phyloP scores from a whole-genome alignment of 2,113 vertebrate genomes.

The Sardina pilchardus region DNA sequence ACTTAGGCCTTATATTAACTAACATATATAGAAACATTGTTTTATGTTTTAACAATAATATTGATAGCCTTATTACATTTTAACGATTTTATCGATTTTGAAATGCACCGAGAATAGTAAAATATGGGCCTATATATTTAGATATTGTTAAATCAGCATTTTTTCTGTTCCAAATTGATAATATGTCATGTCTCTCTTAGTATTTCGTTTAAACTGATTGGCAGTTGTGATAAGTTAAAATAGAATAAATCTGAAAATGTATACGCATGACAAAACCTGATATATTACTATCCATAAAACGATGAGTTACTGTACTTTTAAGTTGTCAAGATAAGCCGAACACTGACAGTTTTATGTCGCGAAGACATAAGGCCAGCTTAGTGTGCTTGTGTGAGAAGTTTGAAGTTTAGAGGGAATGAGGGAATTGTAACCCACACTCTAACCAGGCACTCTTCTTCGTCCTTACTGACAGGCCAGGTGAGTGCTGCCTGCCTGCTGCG shows the following conservation, averaged over 20 bases:
- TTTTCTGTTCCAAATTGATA: neutral
- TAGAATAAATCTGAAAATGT: neutral
- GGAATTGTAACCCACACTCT: neutral
- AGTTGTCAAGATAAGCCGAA: neutral
- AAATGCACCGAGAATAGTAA: too few species aligned
- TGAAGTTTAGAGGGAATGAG: neutral
- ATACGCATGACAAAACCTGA: neutral
- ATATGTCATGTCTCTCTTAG: neutral
- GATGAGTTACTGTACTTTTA: neutral
- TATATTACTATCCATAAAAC: neutral
- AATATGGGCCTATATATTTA: neutral
- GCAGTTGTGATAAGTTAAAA: neutral
- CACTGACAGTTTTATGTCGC: neutral
- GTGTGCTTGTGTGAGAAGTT: neutral
- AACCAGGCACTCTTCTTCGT: neutral
- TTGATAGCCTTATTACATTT: neutral
- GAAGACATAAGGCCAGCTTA: neutral
- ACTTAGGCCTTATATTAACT: neutral
- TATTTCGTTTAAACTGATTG: neutral
- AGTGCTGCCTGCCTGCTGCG: slow-evolving; percentile 64
- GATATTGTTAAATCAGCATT: neutral
- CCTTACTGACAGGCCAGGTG: slow-evolving; percentile 51
- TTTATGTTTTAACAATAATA: neutral
- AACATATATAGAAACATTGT: neutral
- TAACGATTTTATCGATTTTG: too few species aligned